Evolutionary conservation across 2,113 vertebrate species (phyloP), one percentile per base, ranked within the genome.

Genomic region (Mastomys natalensis): DNA sequence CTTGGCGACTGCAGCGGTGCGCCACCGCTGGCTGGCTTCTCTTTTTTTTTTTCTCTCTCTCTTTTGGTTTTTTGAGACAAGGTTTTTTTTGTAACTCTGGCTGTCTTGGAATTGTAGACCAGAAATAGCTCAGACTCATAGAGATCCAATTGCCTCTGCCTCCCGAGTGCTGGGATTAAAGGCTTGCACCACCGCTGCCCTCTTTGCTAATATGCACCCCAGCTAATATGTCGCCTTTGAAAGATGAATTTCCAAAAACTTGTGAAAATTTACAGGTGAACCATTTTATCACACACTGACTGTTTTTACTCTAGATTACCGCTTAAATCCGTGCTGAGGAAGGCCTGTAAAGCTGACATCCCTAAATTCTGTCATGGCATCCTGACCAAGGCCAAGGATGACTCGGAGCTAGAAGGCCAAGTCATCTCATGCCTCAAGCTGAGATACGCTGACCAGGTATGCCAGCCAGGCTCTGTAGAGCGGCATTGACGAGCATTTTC

Each of bases 301-400:
- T 66, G 68, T 97, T 80, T 93, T 43, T 94, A 0, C 37, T 80
- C 76, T 97, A 99, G 99, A 99, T 98, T 99, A 99, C 97, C 99
- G 99, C 85, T 97, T 99, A 96, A 99, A 99, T 97, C 99, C 0
- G 99, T 99, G 62, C 98, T 99, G 93, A 99, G 99, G 96, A 99
- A 99, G 97, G 99, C 99, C 0, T 99, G 99, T 97, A 99, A 99
- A 98, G 99, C 99, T 3, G 99, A 99, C 98, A 99, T 99, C 92
- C 99, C 99, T 0, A 99, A 99, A 96, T 99, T 99, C 98, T 99
- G 99, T 93, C 99, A 99, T 53, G 98, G 98, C 24, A 99, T 99
- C 97, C 98, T 99, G 78, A 99, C 98, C 51, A 99, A 99, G 77
- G 99, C 99, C 43, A 99, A 99, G 45, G 99, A 99, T 12, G 99